phyloP scores from a whole-genome alignment of 1,140 invertebrate species.

The Saccostrea echinata region DNA sequence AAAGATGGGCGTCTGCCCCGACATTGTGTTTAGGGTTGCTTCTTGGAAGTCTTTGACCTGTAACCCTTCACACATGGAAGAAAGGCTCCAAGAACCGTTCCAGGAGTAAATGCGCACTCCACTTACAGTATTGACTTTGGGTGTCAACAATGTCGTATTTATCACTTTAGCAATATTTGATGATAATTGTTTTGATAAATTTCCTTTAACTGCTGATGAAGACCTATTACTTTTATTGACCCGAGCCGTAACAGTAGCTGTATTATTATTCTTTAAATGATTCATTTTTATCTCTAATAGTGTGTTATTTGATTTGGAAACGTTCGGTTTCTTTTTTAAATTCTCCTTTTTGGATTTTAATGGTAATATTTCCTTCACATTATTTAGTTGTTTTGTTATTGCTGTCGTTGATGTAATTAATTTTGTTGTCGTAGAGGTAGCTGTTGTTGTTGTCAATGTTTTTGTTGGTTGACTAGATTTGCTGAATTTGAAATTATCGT shows the following conservation, averaged over 20 bases:
- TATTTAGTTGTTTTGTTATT: background rate
- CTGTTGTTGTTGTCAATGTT: background rate
- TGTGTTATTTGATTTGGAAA: background rate
- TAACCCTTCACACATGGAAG: background rate
- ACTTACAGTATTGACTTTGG: background rate
- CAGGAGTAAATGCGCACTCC: background rate
- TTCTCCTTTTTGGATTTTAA: background rate
- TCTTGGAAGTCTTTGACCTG: background rate
- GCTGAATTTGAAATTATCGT: background rate
- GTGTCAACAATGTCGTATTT: background rate
- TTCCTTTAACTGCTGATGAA: background rate
- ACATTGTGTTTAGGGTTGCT: conserved; percentile 10
- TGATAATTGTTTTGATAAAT: background rate
- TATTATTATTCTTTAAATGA: background rate
- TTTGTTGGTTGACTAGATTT: background rate
- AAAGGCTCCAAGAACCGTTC: conserved; percentile 12
- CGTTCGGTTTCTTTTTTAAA: background rate
- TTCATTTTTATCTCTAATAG: background rate
- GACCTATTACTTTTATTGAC: background rate
- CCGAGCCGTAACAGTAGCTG: background rate
- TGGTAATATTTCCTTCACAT: background rate
- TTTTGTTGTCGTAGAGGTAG: background rate
- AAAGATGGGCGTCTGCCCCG: conserved; percentile 51
- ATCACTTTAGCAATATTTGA: background rate
- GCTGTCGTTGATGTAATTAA: background rate